Evolutionary conservation across 2,113 vertebrate genomes (phyloP).

Genomic region (Monopterus albus): DNA sequence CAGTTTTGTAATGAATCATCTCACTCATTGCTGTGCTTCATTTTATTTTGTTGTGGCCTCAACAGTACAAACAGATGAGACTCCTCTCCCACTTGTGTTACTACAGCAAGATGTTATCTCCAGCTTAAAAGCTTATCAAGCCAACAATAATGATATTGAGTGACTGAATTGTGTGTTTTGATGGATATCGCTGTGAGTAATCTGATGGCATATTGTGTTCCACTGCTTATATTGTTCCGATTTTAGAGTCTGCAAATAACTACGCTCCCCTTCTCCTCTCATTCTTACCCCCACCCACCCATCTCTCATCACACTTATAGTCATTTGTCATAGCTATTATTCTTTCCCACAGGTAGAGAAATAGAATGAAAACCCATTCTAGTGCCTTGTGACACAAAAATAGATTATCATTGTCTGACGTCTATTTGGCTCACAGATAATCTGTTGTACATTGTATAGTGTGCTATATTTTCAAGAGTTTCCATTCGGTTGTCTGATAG

Average conservation of each 20-base stretch:
- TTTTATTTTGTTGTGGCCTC: slow-evolving; percentile 46
- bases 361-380: slow-evolving; percentile 72
- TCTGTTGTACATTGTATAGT: slow-evolving; percentile 55
- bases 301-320: slow-evolving; percentile 40
- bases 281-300: slow-evolving; percentile 7
- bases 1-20: slow-evolving; percentile 54
- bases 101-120: slow-evolving; percentile 75
- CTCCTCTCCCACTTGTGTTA: slow-evolving; percentile 60
- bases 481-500: slow-evolving; percentile 20
- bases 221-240: slow-evolving; percentile 71
- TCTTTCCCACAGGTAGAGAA: slow-evolving; percentile 70
- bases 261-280: slow-evolving; percentile 32
- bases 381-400: slow-evolving; percentile 67
- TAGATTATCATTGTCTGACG: slow-evolving; percentile 71
- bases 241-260: slow-evolving; percentile 72
- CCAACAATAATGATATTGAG: slow-evolving; percentile 73
- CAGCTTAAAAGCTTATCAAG: slow-evolving; percentile 76
- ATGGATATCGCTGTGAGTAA: slow-evolving; percentile 79
- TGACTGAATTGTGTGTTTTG: slow-evolving; percentile 78
- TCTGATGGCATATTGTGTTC: slow-evolving; percentile 76
- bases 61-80: slow-evolving; percentile 60
- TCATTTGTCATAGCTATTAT: slow-evolving; percentile 75
- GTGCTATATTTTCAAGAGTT: slow-evolving; percentile 32
- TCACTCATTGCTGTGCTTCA: slow-evolving; percentile 24
- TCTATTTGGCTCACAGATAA: slow-evolving; percentile 61